Evolutionary conservation across 2,113 vertebrate species (phyloP), one percentile per base, ranked within the genome.

Genomic region (Cromileptes altivelis): DNA sequence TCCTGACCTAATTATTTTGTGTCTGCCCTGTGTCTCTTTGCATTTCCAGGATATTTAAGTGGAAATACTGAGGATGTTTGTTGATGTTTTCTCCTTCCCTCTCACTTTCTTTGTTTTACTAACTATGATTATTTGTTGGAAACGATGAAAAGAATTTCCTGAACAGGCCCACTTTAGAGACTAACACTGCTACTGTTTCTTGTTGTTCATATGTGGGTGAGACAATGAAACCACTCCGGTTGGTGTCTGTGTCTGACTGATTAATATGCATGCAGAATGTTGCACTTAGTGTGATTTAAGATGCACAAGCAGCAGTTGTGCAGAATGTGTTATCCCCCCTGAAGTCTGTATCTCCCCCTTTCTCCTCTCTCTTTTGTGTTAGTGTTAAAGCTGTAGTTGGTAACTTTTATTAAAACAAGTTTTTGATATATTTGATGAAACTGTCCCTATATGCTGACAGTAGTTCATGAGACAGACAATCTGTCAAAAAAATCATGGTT

Each of bases 51-150:
- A 37, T 23, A 30, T 72, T n/a, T 4, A 0, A 70, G 25, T 62
- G 3, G 18, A 40, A 70, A 60, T 56, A 15, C 25, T 11, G 45
- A 57, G 52, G 19, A 17, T 60, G 64, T 76, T 72, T 75, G 25
- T 17, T 62, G 8, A 45, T 3, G 2, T 45, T 53, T 49, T 30
- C 21, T 70, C 27, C 67, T 65, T 45, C 13, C 18, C 2, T 30
- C 23, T 57, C 27, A 18, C 11, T 6, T 27, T 57, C 14, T 47
- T 2, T 75, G 40, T 80, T 71, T 37, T 15, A 19, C n/a, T 3
- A 53, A 15, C 27, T 53, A 2, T 74, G 17, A 56, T 57, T 86
- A 70, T 85, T 76, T 79, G 49, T 62, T 86, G 33, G 56, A 58
- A 70, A 58, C 56, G 50, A 49, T 23, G 30, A 15, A 63, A 75